These are phyloP conservation scores for Drosophila busckii DNA, from an alignment of 1,140 invertebrate species.

Conservation along the genomic window DNA sequence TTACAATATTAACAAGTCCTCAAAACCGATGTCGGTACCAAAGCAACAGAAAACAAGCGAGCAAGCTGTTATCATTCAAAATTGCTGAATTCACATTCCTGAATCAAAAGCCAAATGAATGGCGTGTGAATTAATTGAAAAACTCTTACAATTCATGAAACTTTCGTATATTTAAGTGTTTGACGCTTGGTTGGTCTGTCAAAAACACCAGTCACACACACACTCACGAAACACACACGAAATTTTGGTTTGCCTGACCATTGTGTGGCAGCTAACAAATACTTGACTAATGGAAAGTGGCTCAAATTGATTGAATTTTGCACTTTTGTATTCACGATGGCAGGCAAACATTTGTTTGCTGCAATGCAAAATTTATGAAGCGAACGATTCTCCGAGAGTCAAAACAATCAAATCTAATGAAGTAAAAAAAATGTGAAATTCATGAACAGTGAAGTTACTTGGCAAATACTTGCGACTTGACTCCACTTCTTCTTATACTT, in stretches of 20 bases:
- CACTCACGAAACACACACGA: slow-evolving; percentile 1
- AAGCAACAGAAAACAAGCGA: slow-evolving; percentile 6
- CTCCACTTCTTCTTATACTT: neutral
- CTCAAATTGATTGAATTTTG: slow-evolving; percentile 76
- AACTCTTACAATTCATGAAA: slow-evolving; percentile 46
- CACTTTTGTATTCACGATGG: slow-evolving; percentile 72
- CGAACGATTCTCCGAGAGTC: slow-evolving; percentile 14
- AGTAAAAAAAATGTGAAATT: slow-evolving; percentile 5
- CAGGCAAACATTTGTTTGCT: slow-evolving; percentile 64
- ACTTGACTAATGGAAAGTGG: slow-evolving; percentile 58
- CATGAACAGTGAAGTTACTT: neutral
- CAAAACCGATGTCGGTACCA: slow-evolving; percentile 6
- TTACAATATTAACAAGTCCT: slow-evolving; percentile 33
- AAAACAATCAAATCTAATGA: slow-evolving; percentile 31
- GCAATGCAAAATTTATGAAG: slow-evolving; percentile 49
- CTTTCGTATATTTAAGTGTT: slow-evolving; percentile 46
- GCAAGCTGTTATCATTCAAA: slow-evolving; percentile 21
- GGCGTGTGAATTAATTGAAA: slow-evolving; percentile 46
- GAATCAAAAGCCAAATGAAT: slow-evolving; percentile 32
- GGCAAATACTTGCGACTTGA: neutral
- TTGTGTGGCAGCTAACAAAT: slow-evolving; percentile 32
- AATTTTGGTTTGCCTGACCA: slow-evolving; percentile 25
- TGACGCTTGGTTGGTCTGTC: slow-evolving; percentile 32
- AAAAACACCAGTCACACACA: slow-evolving; percentile 36
- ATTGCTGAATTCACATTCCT: slow-evolving; percentile 27